A percentile compares a stretch with the other conserved stretches of the same genome.
Evolutionary conservation across 2,113 vertebrate species (phyloP).

Genomic region (Limnothrissa miodon): DNA sequence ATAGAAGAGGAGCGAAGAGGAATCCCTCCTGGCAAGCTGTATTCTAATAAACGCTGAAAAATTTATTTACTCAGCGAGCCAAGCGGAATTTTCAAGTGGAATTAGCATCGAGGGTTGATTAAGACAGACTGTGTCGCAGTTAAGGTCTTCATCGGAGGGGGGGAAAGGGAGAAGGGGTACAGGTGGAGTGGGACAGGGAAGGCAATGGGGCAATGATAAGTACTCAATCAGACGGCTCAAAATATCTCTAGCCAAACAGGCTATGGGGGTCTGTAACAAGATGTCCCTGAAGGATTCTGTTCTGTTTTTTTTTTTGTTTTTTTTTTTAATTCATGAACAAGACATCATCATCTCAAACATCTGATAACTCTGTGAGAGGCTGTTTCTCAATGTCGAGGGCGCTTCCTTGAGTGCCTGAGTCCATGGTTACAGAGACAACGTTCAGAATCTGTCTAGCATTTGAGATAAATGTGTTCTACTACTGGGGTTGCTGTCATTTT

Average conservation of each 20-base stretch:
- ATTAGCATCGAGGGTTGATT: slow-evolving; percentile 65
- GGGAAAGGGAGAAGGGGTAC: slow-evolving; percentile 42
- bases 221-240: background rate
- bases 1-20: slow-evolving; percentile 59
- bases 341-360: background rate
- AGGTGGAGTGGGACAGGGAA: too few relatives aligned
- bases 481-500: too few relatives aligned
- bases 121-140: slow-evolving; percentile 58
- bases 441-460: too few relatives aligned
- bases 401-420: too few relatives aligned
- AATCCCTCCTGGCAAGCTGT: slow-evolving; percentile 72
- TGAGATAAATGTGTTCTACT: too few relatives aligned
- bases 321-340: background rate
- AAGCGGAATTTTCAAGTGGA: slow-evolving; percentile 71
- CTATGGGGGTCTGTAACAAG: background rate
- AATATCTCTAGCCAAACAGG: background rate
- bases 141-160: slow-evolving; percentile 59
- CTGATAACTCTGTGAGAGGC: background rate
- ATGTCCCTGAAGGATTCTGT: background rate
- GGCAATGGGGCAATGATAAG: background rate
- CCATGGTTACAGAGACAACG: too few relatives aligned
- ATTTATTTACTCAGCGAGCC: slow-evolving; percentile 71
- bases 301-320: background rate
- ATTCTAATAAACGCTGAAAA: slow-evolving; percentile 76
- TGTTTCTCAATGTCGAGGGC: too few relatives aligned